Base-by-base conservation (phyloP, 2,797 vertebrate genomes). In the Catostomus latipinnis region DNA sequence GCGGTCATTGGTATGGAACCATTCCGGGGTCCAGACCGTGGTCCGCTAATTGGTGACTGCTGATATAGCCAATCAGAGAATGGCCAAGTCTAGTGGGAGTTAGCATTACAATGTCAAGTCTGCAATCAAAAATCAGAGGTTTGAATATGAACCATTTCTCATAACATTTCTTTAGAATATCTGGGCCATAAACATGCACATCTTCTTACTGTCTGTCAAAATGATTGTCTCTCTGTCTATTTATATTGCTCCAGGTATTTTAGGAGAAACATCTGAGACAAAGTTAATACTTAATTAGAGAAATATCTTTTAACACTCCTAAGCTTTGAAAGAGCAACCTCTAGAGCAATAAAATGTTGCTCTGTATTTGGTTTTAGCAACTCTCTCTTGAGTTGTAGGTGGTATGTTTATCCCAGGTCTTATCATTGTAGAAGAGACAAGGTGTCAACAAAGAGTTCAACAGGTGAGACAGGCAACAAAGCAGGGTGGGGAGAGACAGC, bases 401-500 rank as follows among this genome's bases (percentile, higher is more conserved):
- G 81, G 58, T 49, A 22, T 18, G 49, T 6, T 69, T 48, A 77
- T 57, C 56, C 57, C 74, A 70, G 77, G 77, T 13, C 53, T 81
- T 69, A 69, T 63, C 69, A 62, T 16, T 69, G 13, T 46, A 8
- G n/a, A 52, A 9, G 54, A 63, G 71, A 69, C 45, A 46, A 46
- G 12, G 70, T 85, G 69, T 60, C 78, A 76, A 61, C 76, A 84
- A 74, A 16, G 14, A 81, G 76, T 71, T 82, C 82, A 81, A 70
- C 82, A 82, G 84, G 86, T 85, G 82, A 94, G 86, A 68, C 62
- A 49, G 81, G 69, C 74, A 61, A 66, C 81, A 81, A 83, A 79
- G 54, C 70, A 84, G 75, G 84, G 82, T 58, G 83, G 80, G 77
- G 88, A 86, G 88, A 76, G 90, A 90, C 93, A 94, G 93, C 92